Evolutionary conservation across 2,113 vertebrate genomes (phyloP).

Genomic region (Thomomys bottae): DNA sequence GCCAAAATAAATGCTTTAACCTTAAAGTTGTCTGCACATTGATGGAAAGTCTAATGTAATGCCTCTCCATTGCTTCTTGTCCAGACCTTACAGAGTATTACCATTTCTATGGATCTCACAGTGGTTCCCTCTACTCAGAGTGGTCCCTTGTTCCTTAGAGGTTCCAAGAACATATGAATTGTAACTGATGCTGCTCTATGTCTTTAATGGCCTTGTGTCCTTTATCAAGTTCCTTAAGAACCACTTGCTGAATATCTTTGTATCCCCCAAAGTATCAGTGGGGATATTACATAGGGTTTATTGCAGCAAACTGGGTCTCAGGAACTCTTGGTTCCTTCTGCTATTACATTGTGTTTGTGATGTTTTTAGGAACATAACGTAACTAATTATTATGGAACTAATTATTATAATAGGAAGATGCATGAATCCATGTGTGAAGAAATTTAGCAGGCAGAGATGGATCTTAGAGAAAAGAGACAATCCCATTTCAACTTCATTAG

Average conservation of each 20-base stretch:
- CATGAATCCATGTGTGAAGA: slow-evolving; percentile 75
- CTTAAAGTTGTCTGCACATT: not conserved
- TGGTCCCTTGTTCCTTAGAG: not conserved
- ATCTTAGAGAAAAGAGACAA: slow-evolving; percentile 57
- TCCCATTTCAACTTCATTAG: slow-evolving; percentile 48
- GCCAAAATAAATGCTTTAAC: not conserved
- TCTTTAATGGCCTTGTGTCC: not conserved
- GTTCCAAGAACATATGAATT: not conserved
- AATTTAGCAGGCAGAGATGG: slow-evolving; percentile 36
- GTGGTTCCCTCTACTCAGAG: not conserved
- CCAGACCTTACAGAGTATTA: not conserved
- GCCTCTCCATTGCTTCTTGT: not conserved
- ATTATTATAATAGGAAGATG: slow-evolving; percentile 58
- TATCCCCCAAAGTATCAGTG: not conserved
- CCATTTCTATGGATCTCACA: not conserved
- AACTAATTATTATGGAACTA: slow-evolving; percentile 56
- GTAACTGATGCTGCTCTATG: not conserved
- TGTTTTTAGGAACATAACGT: slow-evolving; percentile 21
- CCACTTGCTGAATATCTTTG: not conserved
- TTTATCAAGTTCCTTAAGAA: slow-evolving; percentile 28
- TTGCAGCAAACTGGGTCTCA: not conserved
- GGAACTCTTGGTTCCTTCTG: slow-evolving; percentile 27
- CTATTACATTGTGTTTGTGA: slow-evolving; percentile 31
- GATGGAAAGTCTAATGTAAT: not conserved
- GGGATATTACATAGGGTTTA: not conserved